Percentiles rank a stretch among this genome's conserved stretches.
phyloP scores from a whole-genome alignment of 1,140 invertebrate species.

The Tribolium castaneum region DNA sequence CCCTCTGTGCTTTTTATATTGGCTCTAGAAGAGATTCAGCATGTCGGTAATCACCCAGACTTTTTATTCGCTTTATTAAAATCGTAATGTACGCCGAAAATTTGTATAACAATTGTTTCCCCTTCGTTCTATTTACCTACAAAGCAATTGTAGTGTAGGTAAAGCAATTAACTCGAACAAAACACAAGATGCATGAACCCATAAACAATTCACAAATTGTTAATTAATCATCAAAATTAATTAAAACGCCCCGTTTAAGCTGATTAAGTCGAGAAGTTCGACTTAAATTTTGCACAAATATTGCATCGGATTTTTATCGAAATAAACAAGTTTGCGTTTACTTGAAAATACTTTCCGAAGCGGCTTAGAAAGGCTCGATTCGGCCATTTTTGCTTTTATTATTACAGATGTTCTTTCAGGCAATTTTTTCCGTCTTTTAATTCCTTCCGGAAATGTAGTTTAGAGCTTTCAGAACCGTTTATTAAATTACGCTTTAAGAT shows the following conservation, averaged over 20 bases:
- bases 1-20: not conserved
- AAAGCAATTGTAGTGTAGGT: slow-evolving; percentile 9
- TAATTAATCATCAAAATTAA: slow-evolving; percentile 9
- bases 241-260: not conserved
- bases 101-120: not conserved
- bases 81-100: too few relatives aligned
- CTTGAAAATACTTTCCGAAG: too few relatives aligned
- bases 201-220: slow-evolving; percentile 8
- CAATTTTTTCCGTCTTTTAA: slow-evolving; percentile 7
- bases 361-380: too few relatives aligned
- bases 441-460: not conserved
- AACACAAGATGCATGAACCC: slow-evolving; percentile 11
- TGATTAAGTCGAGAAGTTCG: not conserved
- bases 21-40: not conserved
- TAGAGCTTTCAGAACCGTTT: slow-evolving; percentile 13
- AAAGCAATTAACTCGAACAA: slow-evolving; percentile 14
- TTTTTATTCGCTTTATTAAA: not conserved
- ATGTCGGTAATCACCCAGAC: not conserved
- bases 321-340: too few relatives aligned
- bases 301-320: not conserved
- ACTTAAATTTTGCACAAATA: not conserved
- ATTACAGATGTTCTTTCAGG: not conserved
- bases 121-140: not conserved
- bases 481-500: slow-evolving; percentile 21
- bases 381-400: not conserved